Evolutionary conservation across 2,113 vertebrate genomes (phyloP).

Genomic region (Calidris pygmaea): DNA sequence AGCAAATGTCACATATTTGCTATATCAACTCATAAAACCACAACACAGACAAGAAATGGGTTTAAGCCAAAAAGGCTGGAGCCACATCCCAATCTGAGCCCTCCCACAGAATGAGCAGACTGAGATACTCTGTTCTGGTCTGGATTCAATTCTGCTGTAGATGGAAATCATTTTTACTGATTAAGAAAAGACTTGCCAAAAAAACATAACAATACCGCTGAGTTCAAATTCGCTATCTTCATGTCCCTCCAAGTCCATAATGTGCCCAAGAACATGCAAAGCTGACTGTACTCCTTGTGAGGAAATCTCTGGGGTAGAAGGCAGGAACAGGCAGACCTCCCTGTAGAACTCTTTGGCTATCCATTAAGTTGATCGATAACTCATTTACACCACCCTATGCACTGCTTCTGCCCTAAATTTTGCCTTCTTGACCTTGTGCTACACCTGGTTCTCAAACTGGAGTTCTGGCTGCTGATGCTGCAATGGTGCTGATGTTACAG

Average conservation of each 20-base stretch:
- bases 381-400: background rate
- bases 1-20: slow-evolving; percentile 69
- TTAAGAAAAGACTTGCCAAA: slow-evolving; percentile 32
- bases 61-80: slow-evolving; percentile 44
- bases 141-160: slow-evolving; percentile 47
- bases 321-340: background rate
- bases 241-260: background rate
- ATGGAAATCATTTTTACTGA: slow-evolving; percentile 23
- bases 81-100: slow-evolving; percentile 7
- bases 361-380: background rate
- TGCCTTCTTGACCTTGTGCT: background rate
- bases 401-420: background rate
- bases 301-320: background rate
- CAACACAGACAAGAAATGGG: slow-evolving; percentile 58
- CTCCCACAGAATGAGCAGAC: slow-evolving; percentile 47
- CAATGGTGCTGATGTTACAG: background rate
- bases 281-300: background rate
- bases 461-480: background rate
- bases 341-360: background rate
- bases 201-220: slow-evolving; percentile 3
- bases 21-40: slow-evolving; percentile 68
- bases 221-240: background rate
- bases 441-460: background rate
- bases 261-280: background rate
- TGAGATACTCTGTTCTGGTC: slow-evolving; percentile 60